Conservation (phyloP, 2,888 invertebrate genomes). For the Epiblema foenella region DNA sequence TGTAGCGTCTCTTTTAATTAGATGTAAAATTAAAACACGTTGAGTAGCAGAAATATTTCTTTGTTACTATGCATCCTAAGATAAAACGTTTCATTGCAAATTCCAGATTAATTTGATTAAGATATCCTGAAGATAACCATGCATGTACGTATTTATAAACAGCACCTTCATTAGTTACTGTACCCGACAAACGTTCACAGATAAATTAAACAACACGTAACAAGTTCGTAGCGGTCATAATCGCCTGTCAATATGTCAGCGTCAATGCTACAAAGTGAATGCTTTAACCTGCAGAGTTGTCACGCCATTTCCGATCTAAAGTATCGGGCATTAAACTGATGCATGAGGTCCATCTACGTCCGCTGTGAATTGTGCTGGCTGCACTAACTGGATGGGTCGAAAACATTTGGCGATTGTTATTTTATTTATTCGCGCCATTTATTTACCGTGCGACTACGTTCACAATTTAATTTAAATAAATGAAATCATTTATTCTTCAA, state of each 20-base stretch:
- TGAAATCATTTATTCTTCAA: too few species aligned
- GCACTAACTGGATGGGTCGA: conserved; percentile 56
- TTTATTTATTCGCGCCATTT: conserved; percentile 37
- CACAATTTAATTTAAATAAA: too few species aligned
- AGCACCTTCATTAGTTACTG: conserved; percentile 31
- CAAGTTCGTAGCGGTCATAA: conserved; percentile 68
- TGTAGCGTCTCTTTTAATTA: background rate
- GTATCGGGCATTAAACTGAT: conserved; percentile 75
- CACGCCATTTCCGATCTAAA: conserved; percentile 69
- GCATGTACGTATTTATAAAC: conserved; percentile 22
- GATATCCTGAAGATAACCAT: conserved; percentile 22
- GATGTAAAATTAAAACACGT: background rate
- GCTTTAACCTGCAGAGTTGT: conserved; percentile 62
- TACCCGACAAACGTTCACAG: conserved; percentile 58
- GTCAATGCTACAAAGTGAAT: conserved; percentile 62
- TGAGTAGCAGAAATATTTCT: background rate
- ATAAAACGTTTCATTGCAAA: conserved; percentile 15
- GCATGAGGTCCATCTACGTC: conserved; percentile 71
- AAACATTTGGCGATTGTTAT: conserved; percentile 51
- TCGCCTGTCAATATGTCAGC: conserved; percentile 69
- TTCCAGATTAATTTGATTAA: conserved; percentile 23
- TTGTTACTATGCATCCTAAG: background rate
- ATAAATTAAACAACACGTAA: conserved; percentile 62
- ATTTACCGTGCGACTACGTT: too few species aligned
- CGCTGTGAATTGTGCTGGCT: conserved; percentile 65